These are phyloP conservation scores for Bugulina stolonifera DNA, from an alignment of 2,888 invertebrate species.

Conservation along the genomic window DNA sequence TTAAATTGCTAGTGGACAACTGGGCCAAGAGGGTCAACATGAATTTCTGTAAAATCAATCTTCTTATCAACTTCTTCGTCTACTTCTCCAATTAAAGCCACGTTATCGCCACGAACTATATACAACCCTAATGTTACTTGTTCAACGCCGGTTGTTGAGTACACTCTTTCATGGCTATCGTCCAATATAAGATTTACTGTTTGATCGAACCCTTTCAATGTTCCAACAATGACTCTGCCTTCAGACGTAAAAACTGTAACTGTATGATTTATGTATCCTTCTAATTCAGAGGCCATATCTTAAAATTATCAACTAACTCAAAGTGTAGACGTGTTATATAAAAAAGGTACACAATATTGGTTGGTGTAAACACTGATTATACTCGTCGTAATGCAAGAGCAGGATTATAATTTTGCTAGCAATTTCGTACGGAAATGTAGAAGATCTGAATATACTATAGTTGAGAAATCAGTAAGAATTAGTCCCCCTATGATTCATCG, in stretches of 20 bases:
- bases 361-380: too few relatives aligned
- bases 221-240: constrained; percentile 93
- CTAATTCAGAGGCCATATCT: constrained; percentile 75
- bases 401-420: too few relatives aligned
- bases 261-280: constrained; percentile 80
- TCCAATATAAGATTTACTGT: constrained; percentile 97
- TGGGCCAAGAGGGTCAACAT: constrained; percentile 57
- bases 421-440: too few relatives aligned
- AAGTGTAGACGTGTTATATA: too few relatives aligned
- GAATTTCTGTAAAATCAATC: constrained; percentile 57
- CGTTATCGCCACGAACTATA: constrained; percentile 96
- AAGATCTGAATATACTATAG: too few relatives aligned
- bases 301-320: too few relatives aligned
- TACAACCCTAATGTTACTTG: constrained; percentile 93
- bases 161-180: constrained; percentile 97
- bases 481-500: too few relatives aligned
- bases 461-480: too few relatives aligned
- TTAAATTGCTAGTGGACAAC: constrained; percentile 51
- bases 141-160: constrained; percentile 85
- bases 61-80: constrained; percentile 58
- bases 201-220: constrained; percentile 96
- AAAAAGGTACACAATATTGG: too few relatives aligned
- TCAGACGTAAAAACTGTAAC: constrained; percentile 93
- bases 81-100: constrained; percentile 62
- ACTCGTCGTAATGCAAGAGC: too few relatives aligned